A percentile compares a stretch with the other conserved stretches of the same genome.
These are phyloP conservation scores for Chironomus striatipennis DNA, from an alignment of 1,140 invertebrate species.

Conservation along the genomic window DNA sequence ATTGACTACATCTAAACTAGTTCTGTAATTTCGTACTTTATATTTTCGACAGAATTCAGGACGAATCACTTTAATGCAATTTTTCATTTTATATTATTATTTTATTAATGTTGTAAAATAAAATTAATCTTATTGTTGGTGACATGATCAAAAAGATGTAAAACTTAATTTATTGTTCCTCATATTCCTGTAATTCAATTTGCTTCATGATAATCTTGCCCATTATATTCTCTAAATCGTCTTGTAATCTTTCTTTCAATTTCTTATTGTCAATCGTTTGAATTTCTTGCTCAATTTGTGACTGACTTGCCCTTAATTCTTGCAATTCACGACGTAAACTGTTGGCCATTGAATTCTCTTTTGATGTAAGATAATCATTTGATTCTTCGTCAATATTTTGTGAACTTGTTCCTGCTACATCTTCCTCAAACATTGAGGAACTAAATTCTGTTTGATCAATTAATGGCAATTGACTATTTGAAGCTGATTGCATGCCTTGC, in stretches of 20 bases:
- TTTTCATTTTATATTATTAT: too few species aligned
- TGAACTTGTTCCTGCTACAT: constrained; percentile 25
- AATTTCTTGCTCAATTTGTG: constrained; percentile 73
- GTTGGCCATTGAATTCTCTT: constrained; percentile 42
- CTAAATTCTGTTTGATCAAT: constrained; percentile 53
- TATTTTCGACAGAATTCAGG: too few species aligned
- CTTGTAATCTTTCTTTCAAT: constrained; percentile 70
- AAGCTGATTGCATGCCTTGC: constrained; percentile 2
- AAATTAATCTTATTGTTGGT: too few species aligned
- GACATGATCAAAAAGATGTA: too few species aligned
- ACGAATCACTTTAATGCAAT: too few species aligned
- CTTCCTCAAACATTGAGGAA: constrained; percentile 22
- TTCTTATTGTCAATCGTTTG: constrained; percentile 78
- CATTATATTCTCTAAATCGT: constrained; percentile 65
- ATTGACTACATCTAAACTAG: too few species aligned
- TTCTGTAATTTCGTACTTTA: too few species aligned
- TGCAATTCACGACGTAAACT: constrained; percentile 58
- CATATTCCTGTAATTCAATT: constrained; percentile 49
- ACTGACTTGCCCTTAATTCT: constrained; percentile 58
- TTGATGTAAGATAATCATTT: not conserved
- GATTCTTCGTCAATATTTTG: constrained; percentile 30
- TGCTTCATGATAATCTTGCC: constrained; percentile 72
- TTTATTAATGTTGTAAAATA: too few species aligned
- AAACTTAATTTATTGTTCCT: not conserved
- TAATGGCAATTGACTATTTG: constrained; percentile 50